Evolutionary conservation across 2,888 invertebrate genomes (phyloP).

Genomic region (Arrhopalites spinosus): DNA sequence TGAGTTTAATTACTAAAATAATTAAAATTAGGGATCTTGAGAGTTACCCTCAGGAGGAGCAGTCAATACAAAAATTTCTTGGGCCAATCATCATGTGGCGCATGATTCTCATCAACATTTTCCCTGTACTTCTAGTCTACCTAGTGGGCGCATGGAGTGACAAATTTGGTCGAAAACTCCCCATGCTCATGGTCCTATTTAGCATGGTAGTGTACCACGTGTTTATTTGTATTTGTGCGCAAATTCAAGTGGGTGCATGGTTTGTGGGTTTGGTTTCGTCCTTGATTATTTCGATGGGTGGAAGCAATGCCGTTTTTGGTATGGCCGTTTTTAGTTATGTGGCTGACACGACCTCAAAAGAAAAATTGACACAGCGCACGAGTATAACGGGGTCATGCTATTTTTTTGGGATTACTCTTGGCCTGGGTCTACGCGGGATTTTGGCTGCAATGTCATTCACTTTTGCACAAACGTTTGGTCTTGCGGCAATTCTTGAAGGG

Average conservation of each 20-base stretch:
- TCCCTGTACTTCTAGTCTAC: constrained; percentile 76
- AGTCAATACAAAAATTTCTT: constrained; percentile 66
- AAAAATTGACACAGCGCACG: constrained; percentile 76
- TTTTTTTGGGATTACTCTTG: constrained; percentile 80
- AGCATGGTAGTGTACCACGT: constrained; percentile 61
- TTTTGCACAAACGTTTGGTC: constrained; percentile 57
- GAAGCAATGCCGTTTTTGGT: constrained; percentile 60
- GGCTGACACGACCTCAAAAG: constrained; percentile 73
- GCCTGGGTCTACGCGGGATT: constrained; percentile 79
- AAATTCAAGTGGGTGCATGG: constrained; percentile 42
- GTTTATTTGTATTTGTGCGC: constrained; percentile 35
- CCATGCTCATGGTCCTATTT: constrained; percentile 71
- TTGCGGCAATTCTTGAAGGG: constrained; percentile 56
- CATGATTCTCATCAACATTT: constrained; percentile 78
- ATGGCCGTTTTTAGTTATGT: constrained; percentile 89
- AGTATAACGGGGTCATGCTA: constrained; percentile 82
- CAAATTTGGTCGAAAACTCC: constrained; percentile 74
- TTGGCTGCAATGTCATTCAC: constrained; percentile 63
- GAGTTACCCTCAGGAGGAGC: constrained; percentile 66
- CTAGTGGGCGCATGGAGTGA: constrained; percentile 84
- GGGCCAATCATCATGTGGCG: constrained; percentile 86
- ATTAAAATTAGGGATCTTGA: background rate
- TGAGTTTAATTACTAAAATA: too few relatives aligned
- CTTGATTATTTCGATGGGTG: constrained; percentile 39
- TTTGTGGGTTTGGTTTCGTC: constrained; percentile 45